These are phyloP conservation scores for Microplitis deprimator DNA, from an alignment of 2,888 invertebrate genomes.

Conservation along the genomic window DNA sequence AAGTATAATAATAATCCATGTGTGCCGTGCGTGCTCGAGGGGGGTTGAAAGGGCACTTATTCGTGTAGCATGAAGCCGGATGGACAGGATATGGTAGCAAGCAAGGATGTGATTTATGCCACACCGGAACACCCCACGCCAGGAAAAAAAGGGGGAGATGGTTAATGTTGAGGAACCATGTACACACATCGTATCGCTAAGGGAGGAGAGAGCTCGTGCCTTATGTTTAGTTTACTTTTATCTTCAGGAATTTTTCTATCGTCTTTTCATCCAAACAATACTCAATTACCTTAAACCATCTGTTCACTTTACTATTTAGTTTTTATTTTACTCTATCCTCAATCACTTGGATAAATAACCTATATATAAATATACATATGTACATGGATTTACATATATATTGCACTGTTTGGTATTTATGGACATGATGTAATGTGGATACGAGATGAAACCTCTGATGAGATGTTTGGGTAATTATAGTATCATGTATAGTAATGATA, in stretches of 20 bases:
- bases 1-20: not conserved
- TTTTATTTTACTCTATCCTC: not conserved
- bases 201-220: conserved; percentile 40
- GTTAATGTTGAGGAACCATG: conserved; percentile 53
- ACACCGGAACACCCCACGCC: conserved; percentile 61
- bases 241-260: conserved; percentile 32
- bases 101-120: conserved; percentile 67
- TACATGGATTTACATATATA: not conserved
- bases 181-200: conserved; percentile 30
- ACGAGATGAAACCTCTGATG: conserved; percentile 8
- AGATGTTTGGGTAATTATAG: not conserved
- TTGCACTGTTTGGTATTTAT: not conserved
- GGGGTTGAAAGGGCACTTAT: conserved; percentile 41
- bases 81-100: conserved; percentile 58
- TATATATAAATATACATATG: not conserved
- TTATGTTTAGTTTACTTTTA: conserved; percentile 42
- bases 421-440: conserved; percentile 3
- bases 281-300: not conserved
- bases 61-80: conserved; percentile 56
- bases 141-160: conserved; percentile 53
- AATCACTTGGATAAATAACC: not conserved
- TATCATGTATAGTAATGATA: conserved; percentile 2
- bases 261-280: not conserved
- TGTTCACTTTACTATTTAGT: not conserved
- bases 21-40: conserved; percentile 35